Percentiles rank a stretch among this genome's conserved stretches.
Evolutionary conservation across 2,113 vertebrate genomes (phyloP).

Genomic region (Nothobranchius kuhntae): DNA sequence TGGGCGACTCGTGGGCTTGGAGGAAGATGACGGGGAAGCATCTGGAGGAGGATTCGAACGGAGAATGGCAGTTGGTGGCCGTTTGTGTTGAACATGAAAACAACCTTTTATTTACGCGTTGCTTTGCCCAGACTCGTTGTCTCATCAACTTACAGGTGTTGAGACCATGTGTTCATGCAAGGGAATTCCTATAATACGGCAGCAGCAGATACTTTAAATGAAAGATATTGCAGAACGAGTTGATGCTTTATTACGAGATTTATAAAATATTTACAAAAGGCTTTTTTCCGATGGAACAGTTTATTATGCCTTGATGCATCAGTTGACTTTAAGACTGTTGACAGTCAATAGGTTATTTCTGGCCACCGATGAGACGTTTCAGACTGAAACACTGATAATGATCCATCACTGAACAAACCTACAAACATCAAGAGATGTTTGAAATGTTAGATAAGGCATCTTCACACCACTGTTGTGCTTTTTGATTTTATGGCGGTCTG

Average conservation of each 20-base stretch:
- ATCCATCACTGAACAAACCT: too few relatives aligned
- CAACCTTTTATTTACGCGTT: neutral
- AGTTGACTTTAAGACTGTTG: constrained; percentile 29
- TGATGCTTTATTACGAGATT: too few relatives aligned
- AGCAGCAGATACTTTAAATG: neutral
- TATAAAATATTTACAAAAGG: too few relatives aligned
- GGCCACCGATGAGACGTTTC: neutral
- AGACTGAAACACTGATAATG: too few relatives aligned
- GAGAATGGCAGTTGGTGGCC: neutral
- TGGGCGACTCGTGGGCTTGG: constrained; percentile 16
- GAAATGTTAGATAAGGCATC: too few relatives aligned
- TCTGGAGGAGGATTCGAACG: constrained; percentile 19
- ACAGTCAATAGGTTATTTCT: constrained; percentile 1
- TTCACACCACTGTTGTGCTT: too few relatives aligned
- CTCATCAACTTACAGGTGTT: neutral
- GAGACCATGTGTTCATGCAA: too few relatives aligned
- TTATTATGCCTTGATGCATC: neutral
- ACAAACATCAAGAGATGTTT: too few relatives aligned
- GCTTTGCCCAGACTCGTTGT: constrained; percentile 3
- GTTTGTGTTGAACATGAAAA: constrained; percentile 1
- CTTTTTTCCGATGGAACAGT: too few relatives aligned
- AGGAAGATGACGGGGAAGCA: constrained; percentile 1
- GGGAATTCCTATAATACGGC: neutral
- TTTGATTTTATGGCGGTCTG: too few relatives aligned
- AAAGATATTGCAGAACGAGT: too few relatives aligned